A percentile compares a stretch with the other conserved stretches of the same genome.
These are phyloP conservation scores for Idris sp. DNA, from an alignment of 1,140 invertebrate species.

Conservation along the genomic window DNA sequence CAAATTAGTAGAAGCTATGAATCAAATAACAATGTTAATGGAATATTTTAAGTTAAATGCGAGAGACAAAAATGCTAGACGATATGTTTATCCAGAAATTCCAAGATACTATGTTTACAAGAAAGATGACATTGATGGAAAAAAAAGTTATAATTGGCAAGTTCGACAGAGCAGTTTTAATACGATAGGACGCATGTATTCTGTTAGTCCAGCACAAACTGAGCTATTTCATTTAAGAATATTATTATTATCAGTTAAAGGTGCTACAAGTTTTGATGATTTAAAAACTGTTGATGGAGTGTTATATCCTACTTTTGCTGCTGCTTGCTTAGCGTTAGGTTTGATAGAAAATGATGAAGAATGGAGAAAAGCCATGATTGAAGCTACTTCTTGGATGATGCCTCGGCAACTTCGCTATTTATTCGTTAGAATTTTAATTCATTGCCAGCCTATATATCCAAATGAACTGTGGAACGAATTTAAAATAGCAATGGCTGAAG, in stretches of 20 bases:
- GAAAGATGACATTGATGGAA: conserved; percentile 15
- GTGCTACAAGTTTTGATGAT: conserved; percentile 24
- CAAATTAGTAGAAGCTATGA: conserved; percentile 2
- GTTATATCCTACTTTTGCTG: conserved; percentile 2
- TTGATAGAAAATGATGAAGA: conserved; percentile 19
- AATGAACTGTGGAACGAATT: conserved; percentile 39
- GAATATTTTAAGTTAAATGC: conserved; percentile 10
- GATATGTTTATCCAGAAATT: conserved; percentile 12
- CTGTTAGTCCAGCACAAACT: conserved; percentile 32
- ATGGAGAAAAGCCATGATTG: conserved; percentile 14
- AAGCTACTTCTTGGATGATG: conserved; percentile 14
- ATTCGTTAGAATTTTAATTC: conserved; percentile 4
- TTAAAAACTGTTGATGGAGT: conserved; percentile 13
- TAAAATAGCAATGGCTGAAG: conserved; percentile 30
- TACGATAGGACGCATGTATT: conserved; percentile 21
- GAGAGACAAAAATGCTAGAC: conserved; percentile 6
- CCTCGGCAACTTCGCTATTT: not conserved
- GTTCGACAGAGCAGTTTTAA: conserved; percentile 9
- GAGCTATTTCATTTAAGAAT: conserved; percentile 63
- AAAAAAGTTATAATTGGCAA: conserved; percentile 9
- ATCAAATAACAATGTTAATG: conserved; percentile 18
- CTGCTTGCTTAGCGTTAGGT: conserved; percentile 13
- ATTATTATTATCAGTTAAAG: conserved; percentile 5
- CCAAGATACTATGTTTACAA: conserved; percentile 9
- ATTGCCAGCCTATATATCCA: conserved; percentile 7